Conservation (phyloP, 2,888 invertebrate species). For the Myopa tessellatipennis region DNA sequence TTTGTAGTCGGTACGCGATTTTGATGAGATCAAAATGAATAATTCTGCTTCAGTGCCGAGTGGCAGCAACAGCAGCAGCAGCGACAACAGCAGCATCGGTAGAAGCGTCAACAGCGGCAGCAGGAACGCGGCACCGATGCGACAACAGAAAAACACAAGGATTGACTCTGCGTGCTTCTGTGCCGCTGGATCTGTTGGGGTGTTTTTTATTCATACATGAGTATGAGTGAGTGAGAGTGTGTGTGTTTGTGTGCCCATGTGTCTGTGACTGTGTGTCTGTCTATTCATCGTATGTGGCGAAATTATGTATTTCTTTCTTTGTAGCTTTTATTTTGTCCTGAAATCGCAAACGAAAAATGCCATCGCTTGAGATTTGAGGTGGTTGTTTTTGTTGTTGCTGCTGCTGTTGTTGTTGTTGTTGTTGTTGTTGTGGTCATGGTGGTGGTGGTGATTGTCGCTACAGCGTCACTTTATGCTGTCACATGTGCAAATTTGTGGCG, state of each 20-base stretch:
- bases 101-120: too few species aligned
- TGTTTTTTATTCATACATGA: too few species aligned
- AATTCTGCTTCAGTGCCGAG: constrained; percentile 25
- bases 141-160: too few species aligned
- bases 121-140: background rate
- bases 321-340: constrained; percentile 2
- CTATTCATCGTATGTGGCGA: background rate
- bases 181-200: too few species aligned
- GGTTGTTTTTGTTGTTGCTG: constrained; percentile 37
- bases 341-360: constrained; percentile 13
- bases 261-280: background rate
- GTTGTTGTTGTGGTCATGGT: background rate
- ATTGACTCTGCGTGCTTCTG: too few species aligned
- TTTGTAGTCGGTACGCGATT: constrained; percentile 26
- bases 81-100: background rate
- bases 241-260: background rate
- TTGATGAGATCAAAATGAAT: constrained; percentile 32
- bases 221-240: background rate
- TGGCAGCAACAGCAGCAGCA: constrained; percentile 15
- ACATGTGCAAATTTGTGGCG: constrained; percentile 44
- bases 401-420: constrained; percentile 11
- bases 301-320: constrained; percentile 1
- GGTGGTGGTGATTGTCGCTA: constrained; percentile 1
- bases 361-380: constrained; percentile 38
- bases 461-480: constrained; percentile 22